phyloP scores from a whole-genome alignment of 1,140 invertebrate genomes.

The Campoletis sonorensis region DNA sequence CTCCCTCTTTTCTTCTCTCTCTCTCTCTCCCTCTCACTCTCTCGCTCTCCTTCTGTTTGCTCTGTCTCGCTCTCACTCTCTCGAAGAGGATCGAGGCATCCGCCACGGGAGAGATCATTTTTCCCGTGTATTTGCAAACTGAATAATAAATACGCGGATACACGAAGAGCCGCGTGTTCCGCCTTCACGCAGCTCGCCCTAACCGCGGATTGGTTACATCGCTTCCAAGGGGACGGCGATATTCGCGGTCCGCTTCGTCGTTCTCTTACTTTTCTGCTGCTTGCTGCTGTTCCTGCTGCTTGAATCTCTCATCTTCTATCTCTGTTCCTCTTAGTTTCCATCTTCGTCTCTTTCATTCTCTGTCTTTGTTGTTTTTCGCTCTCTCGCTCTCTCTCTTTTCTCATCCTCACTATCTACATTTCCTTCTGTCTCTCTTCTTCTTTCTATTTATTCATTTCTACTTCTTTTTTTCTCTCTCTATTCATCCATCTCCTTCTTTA shows the following conservation, averaged over 20 bases:
- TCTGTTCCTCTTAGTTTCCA: neutral
- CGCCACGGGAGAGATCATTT: slow-evolving; percentile 72
- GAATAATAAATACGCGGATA: slow-evolving; percentile 76
- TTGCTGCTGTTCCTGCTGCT: too few species aligned
- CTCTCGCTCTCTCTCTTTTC: neutral
- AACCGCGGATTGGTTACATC: slow-evolving; percentile 73
- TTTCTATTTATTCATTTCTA: neutral
- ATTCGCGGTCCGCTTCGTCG: slow-evolving; percentile 61
- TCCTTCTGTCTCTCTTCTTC: slow-evolving; percentile 7
- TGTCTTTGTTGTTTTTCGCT: neutral
- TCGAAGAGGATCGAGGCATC: slow-evolving; percentile 48
- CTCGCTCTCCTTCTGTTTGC: slow-evolving; percentile 44
- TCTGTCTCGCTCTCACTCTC: slow-evolving; percentile 50
- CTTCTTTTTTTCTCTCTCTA: too few species aligned
- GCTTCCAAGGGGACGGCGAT: slow-evolving; percentile 72
- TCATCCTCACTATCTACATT: neutral
- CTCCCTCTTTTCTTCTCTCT: slow-evolving; percentile 43
- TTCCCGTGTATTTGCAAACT: slow-evolving; percentile 77
- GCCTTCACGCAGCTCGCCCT: slow-evolving; percentile 75
- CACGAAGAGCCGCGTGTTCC: slow-evolving; percentile 73
- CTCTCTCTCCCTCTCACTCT: slow-evolving; percentile 53
- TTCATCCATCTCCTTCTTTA: neutral
- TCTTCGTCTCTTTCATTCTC: neutral
- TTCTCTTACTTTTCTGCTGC: slow-evolving; percentile 26
- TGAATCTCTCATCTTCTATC: slow-evolving; percentile 20